Evolutionary conservation across 2,797 vertebrate genomes (phyloP).

Genomic region (Gymnothorax javanicus): DNA sequence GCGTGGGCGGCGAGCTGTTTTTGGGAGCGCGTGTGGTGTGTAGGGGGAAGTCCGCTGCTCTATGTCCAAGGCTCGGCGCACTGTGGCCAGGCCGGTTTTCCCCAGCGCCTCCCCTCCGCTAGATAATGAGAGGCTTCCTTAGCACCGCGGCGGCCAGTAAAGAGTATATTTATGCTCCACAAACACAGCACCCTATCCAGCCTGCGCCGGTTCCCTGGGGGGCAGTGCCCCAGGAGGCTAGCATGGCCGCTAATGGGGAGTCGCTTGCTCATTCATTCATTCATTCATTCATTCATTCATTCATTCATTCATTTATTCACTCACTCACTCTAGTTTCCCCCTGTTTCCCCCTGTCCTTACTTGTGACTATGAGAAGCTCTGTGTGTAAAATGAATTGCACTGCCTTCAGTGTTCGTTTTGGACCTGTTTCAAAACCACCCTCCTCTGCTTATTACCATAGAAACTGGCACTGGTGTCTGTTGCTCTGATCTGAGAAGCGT

Average conservation of each 20-base stretch:
- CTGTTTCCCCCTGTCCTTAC: not conserved
- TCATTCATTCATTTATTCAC: not conserved
- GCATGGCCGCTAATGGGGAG: not conserved
- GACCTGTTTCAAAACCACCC: slow-evolving; percentile 32
- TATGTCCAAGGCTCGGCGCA: slow-evolving; percentile 67
- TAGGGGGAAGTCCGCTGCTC: slow-evolving; percentile 32
- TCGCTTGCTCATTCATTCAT: not conserved
- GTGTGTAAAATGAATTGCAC: not conserved
- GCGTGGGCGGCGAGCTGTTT: not conserved
- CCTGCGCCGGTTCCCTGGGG: slow-evolving; percentile 40
- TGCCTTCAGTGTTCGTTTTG: not conserved
- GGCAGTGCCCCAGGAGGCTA: not conserved
- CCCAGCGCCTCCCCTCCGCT: slow-evolving; percentile 69
- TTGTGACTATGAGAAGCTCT: not conserved
- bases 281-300: slow-evolving; percentile 17
- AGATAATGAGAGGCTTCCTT: slow-evolving; percentile 80
- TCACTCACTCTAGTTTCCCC: not conserved
- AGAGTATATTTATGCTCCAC: slow-evolving; percentile 76
- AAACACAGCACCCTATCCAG: slow-evolving; percentile 46
- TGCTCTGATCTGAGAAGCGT: no score
- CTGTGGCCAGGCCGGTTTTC: slow-evolving; percentile 73
- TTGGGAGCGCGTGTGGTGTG: slow-evolving; percentile 1
- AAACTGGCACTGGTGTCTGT: no score
- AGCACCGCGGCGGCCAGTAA: slow-evolving; percentile 71
- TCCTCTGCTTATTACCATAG: no score